A percentile compares a stretch with the other conserved stretches of the same genome.
These are phyloP conservation scores for Xestia sexstrigata DNA, from an alignment of 2,888 invertebrate genomes.

Conservation along the genomic window DNA sequence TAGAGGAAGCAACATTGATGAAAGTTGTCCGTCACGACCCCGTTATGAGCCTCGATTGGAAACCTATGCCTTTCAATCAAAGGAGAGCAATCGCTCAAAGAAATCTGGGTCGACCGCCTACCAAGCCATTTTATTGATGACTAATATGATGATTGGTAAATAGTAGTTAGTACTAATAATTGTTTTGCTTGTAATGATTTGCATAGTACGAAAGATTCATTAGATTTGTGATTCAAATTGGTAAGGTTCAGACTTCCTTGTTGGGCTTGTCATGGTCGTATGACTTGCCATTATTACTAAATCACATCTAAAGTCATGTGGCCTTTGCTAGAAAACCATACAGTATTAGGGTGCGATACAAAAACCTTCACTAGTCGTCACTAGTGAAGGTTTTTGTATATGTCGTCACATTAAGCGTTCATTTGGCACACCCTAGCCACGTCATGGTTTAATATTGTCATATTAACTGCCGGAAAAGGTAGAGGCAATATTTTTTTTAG, in stretches of 20 bases:
- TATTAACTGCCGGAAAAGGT: background rate
- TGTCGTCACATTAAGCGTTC: background rate
- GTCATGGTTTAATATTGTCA: background rate
- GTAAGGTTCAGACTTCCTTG: background rate
- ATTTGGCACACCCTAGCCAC: background rate
- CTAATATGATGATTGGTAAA: conserved; percentile 49
- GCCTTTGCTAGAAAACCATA: background rate
- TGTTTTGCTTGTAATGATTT: conserved; percentile 29
- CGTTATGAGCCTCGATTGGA: conserved; percentile 46
- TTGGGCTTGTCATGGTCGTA: background rate
- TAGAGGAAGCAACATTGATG: conserved; percentile 47
- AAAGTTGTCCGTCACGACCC: conserved; percentile 63
- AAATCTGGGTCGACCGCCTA: conserved; percentile 61
- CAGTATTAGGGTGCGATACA: background rate
- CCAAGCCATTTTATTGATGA: conserved; percentile 48
- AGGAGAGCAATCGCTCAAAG: conserved; percentile 53
- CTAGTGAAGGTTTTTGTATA: background rate
- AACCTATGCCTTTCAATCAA: conserved; percentile 56
- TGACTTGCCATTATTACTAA: background rate
- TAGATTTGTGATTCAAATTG: background rate
- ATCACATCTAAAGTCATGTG: background rate
- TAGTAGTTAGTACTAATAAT: conserved; percentile 19
- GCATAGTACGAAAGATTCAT: background rate
- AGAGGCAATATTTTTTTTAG: background rate
- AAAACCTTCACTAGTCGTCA: conserved; percentile 12